phyloP scores from a whole-genome alignment of 2,113 vertebrate genomes.

The Lepus americanus region DNA sequence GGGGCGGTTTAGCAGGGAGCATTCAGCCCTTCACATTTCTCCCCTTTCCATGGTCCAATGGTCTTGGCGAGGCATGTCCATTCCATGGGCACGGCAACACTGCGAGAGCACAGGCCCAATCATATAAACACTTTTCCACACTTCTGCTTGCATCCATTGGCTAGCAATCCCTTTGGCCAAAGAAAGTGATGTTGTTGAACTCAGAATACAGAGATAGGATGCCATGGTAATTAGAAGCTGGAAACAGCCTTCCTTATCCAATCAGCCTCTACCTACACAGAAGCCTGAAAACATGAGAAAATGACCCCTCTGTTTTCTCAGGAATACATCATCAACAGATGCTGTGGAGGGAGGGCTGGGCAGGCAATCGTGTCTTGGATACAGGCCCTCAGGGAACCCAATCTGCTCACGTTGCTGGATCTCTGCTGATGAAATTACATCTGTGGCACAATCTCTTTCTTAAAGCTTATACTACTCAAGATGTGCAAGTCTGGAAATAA shows the following conservation, averaged over 20 bases:
- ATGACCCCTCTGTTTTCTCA: neutral
- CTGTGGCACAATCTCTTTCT: neutral
- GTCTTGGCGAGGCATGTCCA: neutral
- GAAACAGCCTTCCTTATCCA: neutral
- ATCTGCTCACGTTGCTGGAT: neutral
- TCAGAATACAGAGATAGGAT: neutral
- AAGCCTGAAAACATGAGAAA: neutral
- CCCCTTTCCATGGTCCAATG: neutral
- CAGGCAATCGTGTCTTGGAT: neutral
- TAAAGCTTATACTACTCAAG: neutral
- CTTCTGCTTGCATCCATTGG: neutral
- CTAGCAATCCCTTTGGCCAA: neutral
- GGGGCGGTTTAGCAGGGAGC: too few species aligned
- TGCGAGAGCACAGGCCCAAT: neutral
- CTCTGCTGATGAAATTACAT: neutral
- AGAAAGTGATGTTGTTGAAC: neutral
- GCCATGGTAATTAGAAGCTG: neutral
- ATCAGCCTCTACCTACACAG: neutral
- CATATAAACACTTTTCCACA: neutral
- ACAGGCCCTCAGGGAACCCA: neutral
- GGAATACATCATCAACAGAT: accelerated
- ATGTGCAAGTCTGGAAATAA: neutral
- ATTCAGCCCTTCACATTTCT: too few species aligned
- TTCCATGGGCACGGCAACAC: neutral
- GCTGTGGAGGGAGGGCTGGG: neutral